Evolutionary conservation across 2,888 invertebrate genomes (phyloP).

Genomic region (Mongoloraphidia duomilia): DNA sequence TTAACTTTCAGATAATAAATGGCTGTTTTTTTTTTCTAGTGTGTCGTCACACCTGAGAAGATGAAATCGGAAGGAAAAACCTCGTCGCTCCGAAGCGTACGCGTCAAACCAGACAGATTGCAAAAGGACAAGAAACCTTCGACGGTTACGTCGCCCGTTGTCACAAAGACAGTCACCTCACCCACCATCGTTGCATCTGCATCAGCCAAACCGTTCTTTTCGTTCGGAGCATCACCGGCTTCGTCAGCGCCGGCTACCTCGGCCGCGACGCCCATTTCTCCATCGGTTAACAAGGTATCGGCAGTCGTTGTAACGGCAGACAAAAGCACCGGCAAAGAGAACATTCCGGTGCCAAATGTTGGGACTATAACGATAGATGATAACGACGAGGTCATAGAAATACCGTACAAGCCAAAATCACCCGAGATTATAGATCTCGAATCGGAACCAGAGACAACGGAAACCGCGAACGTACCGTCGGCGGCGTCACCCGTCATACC

Average conservation of each 20-base stretch:
- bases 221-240: conserved; percentile 25
- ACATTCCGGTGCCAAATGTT: conserved; percentile 29
- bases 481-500: conserved; percentile 27
- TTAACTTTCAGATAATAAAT: background rate
- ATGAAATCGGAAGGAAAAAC: conserved; percentile 31
- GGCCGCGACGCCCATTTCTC: conserved; percentile 21
- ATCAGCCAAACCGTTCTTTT: background rate
- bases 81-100: conserved; percentile 44
- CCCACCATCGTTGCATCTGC: background rate
- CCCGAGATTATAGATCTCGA: conserved; percentile 52
- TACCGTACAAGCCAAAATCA: conserved; percentile 40
- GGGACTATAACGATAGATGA: conserved; percentile 6
- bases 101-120: conserved; percentile 46
- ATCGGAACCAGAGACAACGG: conserved; percentile 13
- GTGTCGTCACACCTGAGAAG: conserved; percentile 26
- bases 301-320: conserved; percentile 30
- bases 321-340: conserved; percentile 36
- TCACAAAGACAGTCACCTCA: conserved; percentile 12
- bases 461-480: conserved; percentile 3
- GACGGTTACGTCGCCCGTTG: conserved; percentile 17
- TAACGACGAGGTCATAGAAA: conserved; percentile 27
- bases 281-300: conserved; percentile 24
- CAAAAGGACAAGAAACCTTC: conserved; percentile 20
- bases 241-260: conserved; percentile 23
- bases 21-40: conserved; percentile 20